phyloP scores from a whole-genome alignment of 2,113 vertebrate genomes.

The Zosterops japonicus region DNA sequence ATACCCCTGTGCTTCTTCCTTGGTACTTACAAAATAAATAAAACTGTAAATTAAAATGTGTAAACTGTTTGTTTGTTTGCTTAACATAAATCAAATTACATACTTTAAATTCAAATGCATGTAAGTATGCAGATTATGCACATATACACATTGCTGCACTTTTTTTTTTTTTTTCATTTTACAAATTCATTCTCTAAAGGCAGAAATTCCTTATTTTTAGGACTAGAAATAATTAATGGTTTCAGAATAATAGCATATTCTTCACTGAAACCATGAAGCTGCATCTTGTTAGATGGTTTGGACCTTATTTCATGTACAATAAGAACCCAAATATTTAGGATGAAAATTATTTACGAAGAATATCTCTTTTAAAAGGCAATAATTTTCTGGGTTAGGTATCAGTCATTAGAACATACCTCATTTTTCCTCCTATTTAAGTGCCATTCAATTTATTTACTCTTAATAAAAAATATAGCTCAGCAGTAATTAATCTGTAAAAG shows the following conservation, averaged over 20 bases:
- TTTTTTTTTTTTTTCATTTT: neutral
- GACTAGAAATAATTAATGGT: neutral
- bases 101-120: constrained; percentile 3
- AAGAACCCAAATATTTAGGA: neutral
- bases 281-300: neutral
- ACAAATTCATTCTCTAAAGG: neutral
- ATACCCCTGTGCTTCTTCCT: neutral
- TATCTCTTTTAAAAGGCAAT: neutral
- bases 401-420: neutral
- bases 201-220: neutral
- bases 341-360: neutral
- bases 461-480: neutral
- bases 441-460: neutral
- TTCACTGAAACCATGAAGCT: neutral
- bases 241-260: neutral
- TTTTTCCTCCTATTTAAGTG: neutral
- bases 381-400: neutral
- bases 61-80: neutral
- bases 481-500: neutral
- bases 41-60: neutral
- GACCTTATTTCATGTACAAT: neutral
- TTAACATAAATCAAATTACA: neutral
- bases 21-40: neutral
- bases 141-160: neutral
- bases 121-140: neutral